A percentile compares a stretch with the other conserved stretches of the same genome.
phyloP scores from a whole-genome alignment of 2,888 invertebrate genomes.

The Drosophila mettleri region DNA sequence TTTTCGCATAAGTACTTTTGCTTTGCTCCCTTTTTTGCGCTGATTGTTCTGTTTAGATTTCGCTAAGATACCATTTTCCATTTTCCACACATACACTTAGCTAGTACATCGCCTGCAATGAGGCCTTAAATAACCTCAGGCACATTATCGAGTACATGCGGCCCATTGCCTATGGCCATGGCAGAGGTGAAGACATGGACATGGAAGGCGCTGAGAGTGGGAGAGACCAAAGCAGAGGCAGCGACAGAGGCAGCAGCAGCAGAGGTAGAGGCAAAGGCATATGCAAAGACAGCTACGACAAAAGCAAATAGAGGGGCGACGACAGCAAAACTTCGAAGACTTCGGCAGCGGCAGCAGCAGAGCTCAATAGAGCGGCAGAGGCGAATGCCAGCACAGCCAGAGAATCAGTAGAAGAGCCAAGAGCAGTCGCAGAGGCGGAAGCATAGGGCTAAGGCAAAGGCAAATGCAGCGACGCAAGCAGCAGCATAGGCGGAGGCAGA shows the following conservation, averaged over 20 bases:
- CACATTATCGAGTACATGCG: conserved; percentile 74
- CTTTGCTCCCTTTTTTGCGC: conserved; percentile 3
- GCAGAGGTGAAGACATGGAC: conserved; percentile 19
- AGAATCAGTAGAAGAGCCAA: background rate
- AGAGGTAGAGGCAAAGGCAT: background rate
- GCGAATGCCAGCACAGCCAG: conserved; percentile 1
- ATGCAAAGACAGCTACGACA: background rate
- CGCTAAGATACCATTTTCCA: conserved; percentile 13
- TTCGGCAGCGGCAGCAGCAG: background rate
- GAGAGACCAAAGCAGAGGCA: background rate
- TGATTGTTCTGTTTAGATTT: conserved; percentile 14
- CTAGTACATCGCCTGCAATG: conserved; percentile 60
- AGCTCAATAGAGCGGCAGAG: background rate
- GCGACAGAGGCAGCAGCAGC: background rate
- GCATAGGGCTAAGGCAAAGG: background rate
- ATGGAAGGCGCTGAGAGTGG: conserved; percentile 5
- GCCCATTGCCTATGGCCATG: conserved; percentile 26
- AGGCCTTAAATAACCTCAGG: conserved; percentile 62
- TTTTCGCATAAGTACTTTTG: conserved; percentile 6
- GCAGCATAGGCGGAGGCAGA: background rate
- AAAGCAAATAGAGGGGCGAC: background rate
- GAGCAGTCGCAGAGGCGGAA: conserved; percentile 7
- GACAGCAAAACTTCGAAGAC: no score
- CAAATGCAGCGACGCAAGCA: background rate
- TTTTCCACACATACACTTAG: conserved; percentile 15